Percentiles rank a stretch among this genome's conserved stretches.
These are phyloP conservation scores for Xiphophorus couchianus DNA, from an alignment of 2,113 vertebrate genomes.

Conservation along the genomic window DNA sequence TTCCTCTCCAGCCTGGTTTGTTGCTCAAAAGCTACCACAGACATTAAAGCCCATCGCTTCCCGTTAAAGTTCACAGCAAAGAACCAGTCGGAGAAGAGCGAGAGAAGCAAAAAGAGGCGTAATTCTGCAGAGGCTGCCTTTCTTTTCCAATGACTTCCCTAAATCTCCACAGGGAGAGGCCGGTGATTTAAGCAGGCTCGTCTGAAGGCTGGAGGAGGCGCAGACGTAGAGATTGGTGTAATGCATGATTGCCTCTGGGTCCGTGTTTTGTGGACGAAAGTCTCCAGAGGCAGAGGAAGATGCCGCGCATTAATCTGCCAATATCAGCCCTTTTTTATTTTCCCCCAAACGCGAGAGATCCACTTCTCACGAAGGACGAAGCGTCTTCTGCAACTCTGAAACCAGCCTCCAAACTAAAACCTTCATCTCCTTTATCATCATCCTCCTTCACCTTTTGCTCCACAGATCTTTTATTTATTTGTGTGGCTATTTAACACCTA, in stretches of 20 bases:
- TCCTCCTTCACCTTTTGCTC: constrained; percentile 12
- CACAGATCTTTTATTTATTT: background rate
- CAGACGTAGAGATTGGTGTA: constrained; percentile 49
- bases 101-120: constrained; percentile 36
- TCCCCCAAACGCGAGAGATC: constrained; percentile 45
- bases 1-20: constrained; percentile 26
- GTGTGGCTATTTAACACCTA: background rate
- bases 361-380: constrained; percentile 51
- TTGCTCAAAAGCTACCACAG: constrained; percentile 42
- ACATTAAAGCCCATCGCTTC: constrained; percentile 23
- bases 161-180: constrained; percentile 49
- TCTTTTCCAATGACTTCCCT: constrained; percentile 63
- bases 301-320: constrained; percentile 60
- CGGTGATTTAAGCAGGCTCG: constrained; percentile 62
- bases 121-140: constrained; percentile 44
- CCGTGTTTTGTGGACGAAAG: constrained; percentile 43
- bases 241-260: constrained; percentile 65
- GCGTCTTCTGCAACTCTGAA: constrained; percentile 11
- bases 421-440: background rate
- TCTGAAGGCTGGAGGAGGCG: constrained; percentile 56
- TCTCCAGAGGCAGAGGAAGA: constrained; percentile 47
- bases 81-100: constrained; percentile 11
- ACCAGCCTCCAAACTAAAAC: constrained; percentile 8
- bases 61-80: constrained; percentile 15
- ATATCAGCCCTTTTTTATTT: constrained; percentile 23